Conservation (phyloP, 2,797 vertebrate species). For the Gambelia wislizenii region DNA sequence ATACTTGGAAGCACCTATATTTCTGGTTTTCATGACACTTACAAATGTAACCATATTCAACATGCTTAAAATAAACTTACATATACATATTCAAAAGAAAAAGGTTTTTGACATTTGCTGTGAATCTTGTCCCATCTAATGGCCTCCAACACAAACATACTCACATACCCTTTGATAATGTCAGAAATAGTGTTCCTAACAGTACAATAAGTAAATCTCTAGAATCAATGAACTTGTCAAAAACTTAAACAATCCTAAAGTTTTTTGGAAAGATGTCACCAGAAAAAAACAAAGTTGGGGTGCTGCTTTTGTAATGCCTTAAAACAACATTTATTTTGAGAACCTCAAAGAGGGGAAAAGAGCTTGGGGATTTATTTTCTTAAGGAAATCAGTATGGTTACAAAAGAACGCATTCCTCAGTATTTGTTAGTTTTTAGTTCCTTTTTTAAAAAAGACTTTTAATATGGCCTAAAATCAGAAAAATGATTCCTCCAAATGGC, state of each 20-base stretch:
- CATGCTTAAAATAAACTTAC: not conserved
- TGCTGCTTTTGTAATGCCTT: not conserved
- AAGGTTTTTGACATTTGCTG: not conserved
- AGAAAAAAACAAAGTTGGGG: not conserved
- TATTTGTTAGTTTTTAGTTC: too few relatives aligned
- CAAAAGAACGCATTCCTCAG: too few relatives aligned
- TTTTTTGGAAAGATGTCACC: not conserved
- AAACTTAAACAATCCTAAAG: too few relatives aligned
- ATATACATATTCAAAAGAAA: not conserved
- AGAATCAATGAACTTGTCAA: not conserved
- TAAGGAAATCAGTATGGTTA: too few relatives aligned
- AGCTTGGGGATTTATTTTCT: too few relatives aligned
- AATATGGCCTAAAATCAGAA: too few relatives aligned
- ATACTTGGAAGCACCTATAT: not conserved
- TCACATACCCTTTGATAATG: not conserved
- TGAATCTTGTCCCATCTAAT: not conserved
- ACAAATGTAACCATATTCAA: not conserved
- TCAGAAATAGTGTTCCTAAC: not conserved
- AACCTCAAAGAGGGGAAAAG: too few relatives aligned
- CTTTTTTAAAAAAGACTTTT: too few relatives aligned
- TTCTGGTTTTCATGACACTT: not conserved
- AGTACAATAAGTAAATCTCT: not conserved
- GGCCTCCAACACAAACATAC: not conserved
- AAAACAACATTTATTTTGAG: not conserved
- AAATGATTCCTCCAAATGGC: too few relatives aligned